Percentiles rank a stretch among this genome's conserved stretches.
Conservation (phyloP, 92 coral and sea anemone genomes). For the Paramuricea clavata region DNA sequence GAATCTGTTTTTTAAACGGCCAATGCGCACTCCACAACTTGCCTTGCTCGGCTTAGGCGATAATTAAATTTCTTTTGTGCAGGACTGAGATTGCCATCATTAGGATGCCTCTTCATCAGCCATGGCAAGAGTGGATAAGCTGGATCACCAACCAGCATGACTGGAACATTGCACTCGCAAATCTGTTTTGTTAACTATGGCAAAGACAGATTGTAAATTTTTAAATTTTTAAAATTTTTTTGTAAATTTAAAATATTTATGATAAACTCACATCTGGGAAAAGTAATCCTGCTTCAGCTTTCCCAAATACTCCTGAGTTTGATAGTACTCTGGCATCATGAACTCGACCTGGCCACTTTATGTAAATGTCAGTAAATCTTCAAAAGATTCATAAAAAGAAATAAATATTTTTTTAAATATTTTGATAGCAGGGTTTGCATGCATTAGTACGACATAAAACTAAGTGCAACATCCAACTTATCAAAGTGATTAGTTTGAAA, state of each 20-base stretch:
- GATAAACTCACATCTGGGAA: too few relatives aligned
- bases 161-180: not conserved
- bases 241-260: too few relatives aligned
- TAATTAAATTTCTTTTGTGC: conserved; percentile 42
- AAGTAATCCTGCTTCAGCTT: too few relatives aligned
- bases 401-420: not conserved
- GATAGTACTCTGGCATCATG: conserved; percentile 29
- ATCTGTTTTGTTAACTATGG: too few relatives aligned
- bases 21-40: too few relatives aligned
- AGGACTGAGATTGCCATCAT: conserved; percentile 44
- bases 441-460: conserved; percentile 14
- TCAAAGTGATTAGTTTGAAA: not conserved
- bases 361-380: conserved; percentile 34
- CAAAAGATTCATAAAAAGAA: not conserved
- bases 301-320: conserved; percentile 23
- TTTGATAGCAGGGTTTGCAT: conserved; percentile 16
- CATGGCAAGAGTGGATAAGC: conserved; percentile 42
- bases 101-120: conserved; percentile 53
- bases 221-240: too few relatives aligned
- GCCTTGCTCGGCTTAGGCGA: conserved; percentile 58
- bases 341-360: conserved; percentile 19
- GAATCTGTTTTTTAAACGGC: conserved; percentile 50
- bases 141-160: conserved; percentile 36
- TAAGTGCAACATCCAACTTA: not conserved
- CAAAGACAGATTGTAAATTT: too few relatives aligned